Base-by-base conservation (phyloP, 92 coral and sea anemone genomes). In the Nematostella vectensis region DNA sequence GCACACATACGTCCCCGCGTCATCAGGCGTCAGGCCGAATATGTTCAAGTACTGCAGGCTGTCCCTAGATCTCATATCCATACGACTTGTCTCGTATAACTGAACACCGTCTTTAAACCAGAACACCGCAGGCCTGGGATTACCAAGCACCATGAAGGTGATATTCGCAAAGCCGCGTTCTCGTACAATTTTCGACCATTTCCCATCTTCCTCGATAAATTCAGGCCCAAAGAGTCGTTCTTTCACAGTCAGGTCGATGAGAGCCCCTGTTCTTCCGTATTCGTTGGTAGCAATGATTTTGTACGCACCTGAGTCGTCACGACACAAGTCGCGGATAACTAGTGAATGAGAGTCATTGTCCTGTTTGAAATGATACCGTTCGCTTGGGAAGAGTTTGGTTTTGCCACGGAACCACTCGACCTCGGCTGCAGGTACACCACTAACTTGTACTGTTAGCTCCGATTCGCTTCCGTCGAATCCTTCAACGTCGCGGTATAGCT, bases 341-440 rank as follows among this genome's bases (percentile, higher is more conserved):
- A 93, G 51, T 11, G 99, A 74, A 66, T 78, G 80, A 9, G 85
- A 73, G 44, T 71, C 86, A 38, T 75, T 78, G 33, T 81, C 84
- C 21, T 86, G 85, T 38, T 77, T 54, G 27, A 78, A 63, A 48
- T 64, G 47, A 54, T 78, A 74, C 24, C 95, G 58, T 15, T 79
- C 98, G 31, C 56, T 72, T 28, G 75, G 87, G 30, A 77, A 82
- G 57, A 91, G 50, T 72, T 71, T 76, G 21, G 80, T 77, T 11
- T 78, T 86, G 16, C 72, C 96, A 73, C 76, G 76, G 57, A 75
- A 67, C 98, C 98, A 91, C 58, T 78, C 98, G 6, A 91, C 85
- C 44, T 78, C 59, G 36, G 95, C 79, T 43, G 60, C 67, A 1
- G 87, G 93, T 12, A 31, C 26, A 2, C 96, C 98, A 21, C 74